Conservation (phyloP, 2,888 invertebrate genomes). For the Heliconius erato region DNA sequence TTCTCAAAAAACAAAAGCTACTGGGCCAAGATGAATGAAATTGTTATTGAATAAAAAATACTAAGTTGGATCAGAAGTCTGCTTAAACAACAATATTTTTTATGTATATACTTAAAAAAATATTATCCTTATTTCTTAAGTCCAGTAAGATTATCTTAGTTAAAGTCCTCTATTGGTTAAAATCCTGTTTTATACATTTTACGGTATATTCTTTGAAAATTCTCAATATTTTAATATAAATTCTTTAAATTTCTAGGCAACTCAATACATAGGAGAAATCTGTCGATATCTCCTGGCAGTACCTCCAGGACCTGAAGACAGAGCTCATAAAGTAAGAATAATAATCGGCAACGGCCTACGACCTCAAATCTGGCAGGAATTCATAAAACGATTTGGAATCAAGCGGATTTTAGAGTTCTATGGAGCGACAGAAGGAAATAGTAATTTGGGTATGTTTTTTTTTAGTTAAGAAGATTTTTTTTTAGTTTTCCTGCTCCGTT, state of each 20-base stretch:
- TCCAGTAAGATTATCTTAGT: too few relatives aligned
- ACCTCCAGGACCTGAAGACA: slow-evolving; percentile 87
- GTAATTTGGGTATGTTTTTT: slow-evolving; percentile 91
- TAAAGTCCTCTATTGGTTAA: too few relatives aligned
- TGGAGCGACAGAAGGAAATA: slow-evolving; percentile 98
- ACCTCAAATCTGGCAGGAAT: slow-evolving; percentile 96
- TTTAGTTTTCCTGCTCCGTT: too few relatives aligned
- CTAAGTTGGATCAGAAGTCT: too few relatives aligned
- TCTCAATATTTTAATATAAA: background rate
- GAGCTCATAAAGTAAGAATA: slow-evolving; percentile 89
- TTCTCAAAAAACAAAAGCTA: too few relatives aligned
- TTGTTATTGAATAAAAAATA: too few relatives aligned
- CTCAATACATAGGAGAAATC: slow-evolving; percentile 95
- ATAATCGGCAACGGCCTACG: slow-evolving; percentile 97
- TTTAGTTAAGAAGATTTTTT: background rate
- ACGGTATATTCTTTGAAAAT: too few relatives aligned
- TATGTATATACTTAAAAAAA: too few relatives aligned
- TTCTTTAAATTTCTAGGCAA: slow-evolving; percentile 84
- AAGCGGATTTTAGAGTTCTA: slow-evolving; percentile 95
- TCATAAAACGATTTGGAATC: slow-evolving; percentile 90
- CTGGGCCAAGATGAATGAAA: too few relatives aligned
- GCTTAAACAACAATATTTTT: too few relatives aligned
- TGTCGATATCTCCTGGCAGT: slow-evolving; percentile 93
- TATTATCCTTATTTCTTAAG: too few relatives aligned
- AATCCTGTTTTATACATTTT: too few relatives aligned